Conservation (phyloP, 2,797 vertebrate genomes). For the Eutrigla gurnardus region DNA sequence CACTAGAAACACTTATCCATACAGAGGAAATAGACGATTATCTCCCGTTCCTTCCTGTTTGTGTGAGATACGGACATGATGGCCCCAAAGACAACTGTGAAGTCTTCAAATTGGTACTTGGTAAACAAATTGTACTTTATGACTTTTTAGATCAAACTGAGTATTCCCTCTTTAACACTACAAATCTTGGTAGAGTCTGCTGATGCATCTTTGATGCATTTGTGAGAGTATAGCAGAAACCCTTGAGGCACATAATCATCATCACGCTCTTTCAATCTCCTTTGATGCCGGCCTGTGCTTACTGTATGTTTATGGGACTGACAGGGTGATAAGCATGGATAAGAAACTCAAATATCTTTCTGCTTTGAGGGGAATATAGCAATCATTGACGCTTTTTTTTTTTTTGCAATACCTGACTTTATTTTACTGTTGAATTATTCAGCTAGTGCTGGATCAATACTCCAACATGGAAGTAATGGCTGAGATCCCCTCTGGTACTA, state of each 20-base stretch:
- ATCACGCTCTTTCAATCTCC: neutral
- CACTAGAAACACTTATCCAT: neutral
- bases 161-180: conserved; percentile 9
- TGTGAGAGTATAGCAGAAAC: neutral
- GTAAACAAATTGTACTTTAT: neutral
- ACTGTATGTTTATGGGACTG: conserved; percentile 9
- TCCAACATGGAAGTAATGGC: conserved; percentile 21
- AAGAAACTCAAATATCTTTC: neutral
- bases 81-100: conserved; percentile 8
- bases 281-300: conserved; percentile 4
- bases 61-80: conserved; percentile 21
- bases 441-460: conserved; percentile 26
- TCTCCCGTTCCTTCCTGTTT: conserved; percentile 59
- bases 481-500: conserved; percentile 25
- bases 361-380: conserved; percentile 1
- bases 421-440: conserved; percentile 18
- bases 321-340: neutral
- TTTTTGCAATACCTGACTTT: neutral
- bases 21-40: conserved; percentile 46
- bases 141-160: neutral
- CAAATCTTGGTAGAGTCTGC: neutral
- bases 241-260: neutral
- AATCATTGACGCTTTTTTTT: neutral
- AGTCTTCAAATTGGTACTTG: neutral
- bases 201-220: neutral